Base-by-base conservation (phyloP, 2,888 invertebrate genomes). In the Drosophila lutescens region DNA sequence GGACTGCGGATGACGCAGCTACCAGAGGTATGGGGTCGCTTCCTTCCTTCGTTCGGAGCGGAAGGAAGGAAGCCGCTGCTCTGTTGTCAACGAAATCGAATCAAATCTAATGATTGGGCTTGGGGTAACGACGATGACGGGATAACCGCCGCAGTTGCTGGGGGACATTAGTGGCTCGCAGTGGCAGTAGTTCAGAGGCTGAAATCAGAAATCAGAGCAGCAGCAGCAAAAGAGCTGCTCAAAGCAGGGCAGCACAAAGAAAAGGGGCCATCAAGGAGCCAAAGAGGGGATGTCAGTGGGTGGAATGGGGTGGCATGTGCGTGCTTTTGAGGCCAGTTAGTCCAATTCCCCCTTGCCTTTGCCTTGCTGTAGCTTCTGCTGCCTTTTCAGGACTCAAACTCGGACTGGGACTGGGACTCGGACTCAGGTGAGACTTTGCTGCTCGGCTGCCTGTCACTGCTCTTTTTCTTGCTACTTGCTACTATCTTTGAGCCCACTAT, bases 11-110 rank as follows among this genome's bases (percentile, higher is more conserved):
- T 68, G 66, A 66, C 65, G 69, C 69, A 68, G 57, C 56, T 38
- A 5, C 26, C 17, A 40, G n/a, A 26, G 53, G 23, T 5, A n/a
- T 10, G 46, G 47, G 5, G 26, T 26, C 4, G 43, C 20, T 32
- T 32, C 32, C 49, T 34, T 41, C 41, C 26, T 7, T 26, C 26
- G 26, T 23, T 53, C n/a, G 9, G n/a, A 26, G 20, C 44, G 70
- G 61, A 74, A 67, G 70, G 62, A 71, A 71, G 66, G 30, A 30
- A 8, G 30, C 8, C 30, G 1, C 30, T 8, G 59, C 26, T 66
- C 51, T 55, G 57, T 40, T 66, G 41, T 57, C 74, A 79, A 71
- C 66, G 58, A 59, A 80, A 84, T 76, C 61, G 65, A 75, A 74
- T 69, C 61, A 75, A 73, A 72, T 44, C 49, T 49, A 63, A 65